Evolutionary conservation across 2,888 invertebrate species (phyloP), one percentile per base, ranked within the genome.

Genomic region (Orthosia gothica): DNA sequence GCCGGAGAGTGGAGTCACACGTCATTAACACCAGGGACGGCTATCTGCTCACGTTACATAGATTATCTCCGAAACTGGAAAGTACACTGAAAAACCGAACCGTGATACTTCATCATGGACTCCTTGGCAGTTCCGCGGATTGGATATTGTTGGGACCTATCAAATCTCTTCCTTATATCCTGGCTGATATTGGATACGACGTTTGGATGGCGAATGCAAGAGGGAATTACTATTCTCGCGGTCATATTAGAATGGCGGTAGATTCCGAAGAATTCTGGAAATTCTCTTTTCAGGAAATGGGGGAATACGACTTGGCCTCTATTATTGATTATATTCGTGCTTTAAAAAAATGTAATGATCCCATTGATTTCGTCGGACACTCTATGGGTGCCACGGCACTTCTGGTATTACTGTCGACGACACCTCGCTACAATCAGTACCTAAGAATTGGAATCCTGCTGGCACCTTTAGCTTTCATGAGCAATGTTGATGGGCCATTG

Each of bases 201-300:
- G 97, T 97, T 3, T 98, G 95, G 98, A 97, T 94, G 97, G 93
- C 94, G 15, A 97, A 97, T 63, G 92, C 94, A 0, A 91, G 95
- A 89, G 95, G 95, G 1, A 95, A 94, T 76, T 91, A 91, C 76
- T 95, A 95, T 79, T 95, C 94, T 0, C 90, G 93, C 57, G 92
- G 90, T 9, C 94, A 95, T 79, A 70, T 86, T 4, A 75, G 85
- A 16, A 83, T 84, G 69, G 84, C 87, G 12, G 77, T 90, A 0
- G 88, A 92, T 49, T 89, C 90, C 3, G 64, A 77, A 3, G 83
- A 88, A 11, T 95, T 89, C 79, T 95, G 95, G 95, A 90, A 89
- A 9, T 95, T 95, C 74, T 91, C 93, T 7, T 95, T 91, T 88
- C 92, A 95, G 76, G 93, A 95, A 91, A 93, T 95, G 82, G 95